A percentile compares a stretch with the other conserved stretches of the same genome.
Evolutionary conservation across 1,140 invertebrate genomes (phyloP).

Genomic region (Drosophila ficusphila): DNA sequence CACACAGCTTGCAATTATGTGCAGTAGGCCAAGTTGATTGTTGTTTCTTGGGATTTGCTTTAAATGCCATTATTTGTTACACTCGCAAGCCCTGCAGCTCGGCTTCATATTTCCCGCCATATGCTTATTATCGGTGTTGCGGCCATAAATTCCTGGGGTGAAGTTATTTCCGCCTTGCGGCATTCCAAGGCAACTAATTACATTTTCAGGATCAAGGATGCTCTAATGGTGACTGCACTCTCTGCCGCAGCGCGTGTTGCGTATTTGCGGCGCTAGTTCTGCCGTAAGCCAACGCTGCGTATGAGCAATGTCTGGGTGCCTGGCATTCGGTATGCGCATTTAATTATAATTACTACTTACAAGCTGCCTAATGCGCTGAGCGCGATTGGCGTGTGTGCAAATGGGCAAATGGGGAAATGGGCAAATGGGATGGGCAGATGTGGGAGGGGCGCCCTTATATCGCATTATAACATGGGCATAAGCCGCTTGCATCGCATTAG

Average conservation of each 20-base stretch:
- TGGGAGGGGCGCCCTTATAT: constrained; percentile 21
- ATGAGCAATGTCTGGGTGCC: constrained; percentile 37
- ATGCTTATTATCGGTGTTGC: background rate
- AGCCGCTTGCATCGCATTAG: constrained; percentile 35
- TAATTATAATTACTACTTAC: constrained; percentile 73
- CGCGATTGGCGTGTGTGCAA: constrained; percentile 27
- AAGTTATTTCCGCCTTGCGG: constrained; percentile 12
- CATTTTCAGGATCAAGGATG: constrained; percentile 18
- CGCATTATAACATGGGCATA: constrained; percentile 44
- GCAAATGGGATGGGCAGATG: too few species aligned
- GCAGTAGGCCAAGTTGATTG: background rate
- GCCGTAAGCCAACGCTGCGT: constrained; percentile 36
- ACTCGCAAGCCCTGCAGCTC: background rate
- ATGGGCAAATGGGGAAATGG: background rate
- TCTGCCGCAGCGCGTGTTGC: constrained; percentile 11
- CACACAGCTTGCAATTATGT: constrained; percentile 6
- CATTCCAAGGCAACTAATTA: constrained; percentile 23
- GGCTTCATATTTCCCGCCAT: background rate
- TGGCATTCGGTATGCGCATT: constrained; percentile 56
- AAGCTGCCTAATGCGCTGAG: constrained; percentile 48
- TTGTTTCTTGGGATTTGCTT: background rate
- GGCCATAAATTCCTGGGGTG: constrained; percentile 8
- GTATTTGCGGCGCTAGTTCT: constrained; percentile 5
- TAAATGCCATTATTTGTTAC: background rate
- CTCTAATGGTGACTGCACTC: constrained; percentile 27